Evolutionary conservation across 2,797 vertebrate genomes (phyloP).

Genomic region (Paguma larvata): DNA sequence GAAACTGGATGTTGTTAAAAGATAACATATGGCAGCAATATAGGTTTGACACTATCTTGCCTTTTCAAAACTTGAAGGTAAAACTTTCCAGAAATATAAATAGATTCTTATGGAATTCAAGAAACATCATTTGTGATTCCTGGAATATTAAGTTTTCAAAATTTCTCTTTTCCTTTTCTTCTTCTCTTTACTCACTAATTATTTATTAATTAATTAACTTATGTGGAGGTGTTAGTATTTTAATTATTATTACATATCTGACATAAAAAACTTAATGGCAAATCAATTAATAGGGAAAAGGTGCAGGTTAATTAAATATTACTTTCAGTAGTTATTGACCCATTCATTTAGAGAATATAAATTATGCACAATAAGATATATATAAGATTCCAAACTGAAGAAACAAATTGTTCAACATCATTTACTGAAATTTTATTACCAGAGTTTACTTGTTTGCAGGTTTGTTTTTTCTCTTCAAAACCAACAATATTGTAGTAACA

Average conservation of each 20-base stretch:
- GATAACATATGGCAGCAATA: not conserved
- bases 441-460: not conserved
- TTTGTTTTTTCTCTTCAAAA: not conserved
- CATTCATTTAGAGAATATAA: not conserved
- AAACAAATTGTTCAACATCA: not conserved
- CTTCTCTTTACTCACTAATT: not conserved
- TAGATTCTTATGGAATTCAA: not conserved
- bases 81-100: not conserved
- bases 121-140: not conserved
- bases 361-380: not conserved
- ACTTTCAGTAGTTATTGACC: not conserved
- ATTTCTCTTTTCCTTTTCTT: not conserved
- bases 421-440: not conserved
- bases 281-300: not conserved
- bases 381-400: constrained; percentile 3
- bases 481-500: not conserved
- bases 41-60: not conserved
- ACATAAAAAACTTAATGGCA: not conserved
- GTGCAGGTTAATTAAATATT: not conserved
- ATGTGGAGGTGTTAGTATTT: not conserved
- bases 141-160: not conserved
- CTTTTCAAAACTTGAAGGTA: not conserved
- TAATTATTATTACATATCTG: not conserved
- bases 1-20: not conserved
- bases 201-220: not conserved